Base-by-base conservation (phyloP, 2,888 invertebrate species). In the Dasysyrphus tricinctus region DNA sequence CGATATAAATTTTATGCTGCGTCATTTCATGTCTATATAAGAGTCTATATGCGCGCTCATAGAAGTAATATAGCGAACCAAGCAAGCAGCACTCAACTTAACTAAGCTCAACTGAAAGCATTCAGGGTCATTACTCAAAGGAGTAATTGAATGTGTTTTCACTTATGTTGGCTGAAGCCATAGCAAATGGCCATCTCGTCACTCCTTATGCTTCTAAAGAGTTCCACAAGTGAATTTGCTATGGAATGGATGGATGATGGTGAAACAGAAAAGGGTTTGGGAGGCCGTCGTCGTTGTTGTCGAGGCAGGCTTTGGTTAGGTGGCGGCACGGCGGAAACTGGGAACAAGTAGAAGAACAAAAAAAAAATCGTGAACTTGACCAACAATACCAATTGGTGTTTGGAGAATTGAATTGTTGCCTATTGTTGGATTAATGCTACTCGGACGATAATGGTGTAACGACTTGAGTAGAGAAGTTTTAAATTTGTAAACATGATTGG, bases 111-210 rank as follows among this genome's bases (percentile, higher is more conserved):
- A n/a, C 54, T 29, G 19, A 37, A 61, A 42, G 24, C 61, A 72
- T 72, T 85, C 84, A 85, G 84, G 84, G 84, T 74, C 85, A 80
- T 85, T 70, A 80, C 77, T 74, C 69, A 74, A 69, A 70, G 61
- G 74, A 74, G 77, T 80, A 85, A 85, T 85, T 85, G 85, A 85
- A 85, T 85, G 80, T 85, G 80, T 85, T 80, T 85, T 85, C 85
- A 85, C 85, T 72, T 74, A 63, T 79, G 78, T 78, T 56, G 69
- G 69, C 74, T 61, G 78, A 61, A 57, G 76, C 77, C 85, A 74
- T 74, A 74, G 77, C 80, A 80, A 85, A 85, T 85, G 74, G 85
- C 77, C 77, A 77, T 69, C 85, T 78, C 85, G 77, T 63, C 85
- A 85, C 69, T 80, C 56, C 37, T 73, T 49, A 42, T 47, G n/a